Conservation (phyloP, 2,797 vertebrate genomes). For the Gobio occitaniae region DNA sequence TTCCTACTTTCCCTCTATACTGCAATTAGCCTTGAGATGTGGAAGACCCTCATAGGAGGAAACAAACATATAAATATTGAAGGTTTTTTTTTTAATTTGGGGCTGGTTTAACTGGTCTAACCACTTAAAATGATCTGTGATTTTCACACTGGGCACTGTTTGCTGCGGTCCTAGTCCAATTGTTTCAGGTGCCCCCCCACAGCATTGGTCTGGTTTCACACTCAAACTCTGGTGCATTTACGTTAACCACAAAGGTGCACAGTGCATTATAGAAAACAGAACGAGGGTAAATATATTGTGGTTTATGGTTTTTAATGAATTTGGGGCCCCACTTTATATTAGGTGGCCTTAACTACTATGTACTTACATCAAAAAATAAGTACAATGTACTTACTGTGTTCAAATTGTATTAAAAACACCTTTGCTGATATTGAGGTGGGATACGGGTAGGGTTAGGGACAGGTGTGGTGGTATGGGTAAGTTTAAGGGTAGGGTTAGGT, state of each 20-base stretch:
- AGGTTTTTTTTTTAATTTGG: background rate
- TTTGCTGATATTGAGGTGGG: too few relatives aligned
- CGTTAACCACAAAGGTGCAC: too few relatives aligned
- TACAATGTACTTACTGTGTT: too few relatives aligned
- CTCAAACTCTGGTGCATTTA: too few relatives aligned
- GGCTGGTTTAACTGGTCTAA: background rate
- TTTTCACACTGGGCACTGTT: background rate
- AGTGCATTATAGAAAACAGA: background rate
- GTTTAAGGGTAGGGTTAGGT: too few relatives aligned
- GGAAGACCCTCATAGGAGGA: constrained; percentile 48
- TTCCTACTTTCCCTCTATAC: constrained; percentile 68
- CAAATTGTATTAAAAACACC: too few relatives aligned
- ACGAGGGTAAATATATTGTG: background rate
- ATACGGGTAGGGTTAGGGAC: too few relatives aligned
- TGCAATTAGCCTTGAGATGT: constrained; percentile 34
- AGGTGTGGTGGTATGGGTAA: too few relatives aligned
- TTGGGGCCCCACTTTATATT: too few relatives aligned
- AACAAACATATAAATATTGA: constrained; percentile 44
- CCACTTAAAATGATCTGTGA: background rate
- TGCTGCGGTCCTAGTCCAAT: background rate
- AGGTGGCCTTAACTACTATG: too few relatives aligned
- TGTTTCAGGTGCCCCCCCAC: background rate
- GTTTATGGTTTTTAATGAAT: background rate
- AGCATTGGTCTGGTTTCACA: too few relatives aligned
- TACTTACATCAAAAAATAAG: too few relatives aligned